Evolutionary conservation across 2,888 invertebrate genomes (phyloP).

Genomic region (Cryptocephalus moraei): DNA sequence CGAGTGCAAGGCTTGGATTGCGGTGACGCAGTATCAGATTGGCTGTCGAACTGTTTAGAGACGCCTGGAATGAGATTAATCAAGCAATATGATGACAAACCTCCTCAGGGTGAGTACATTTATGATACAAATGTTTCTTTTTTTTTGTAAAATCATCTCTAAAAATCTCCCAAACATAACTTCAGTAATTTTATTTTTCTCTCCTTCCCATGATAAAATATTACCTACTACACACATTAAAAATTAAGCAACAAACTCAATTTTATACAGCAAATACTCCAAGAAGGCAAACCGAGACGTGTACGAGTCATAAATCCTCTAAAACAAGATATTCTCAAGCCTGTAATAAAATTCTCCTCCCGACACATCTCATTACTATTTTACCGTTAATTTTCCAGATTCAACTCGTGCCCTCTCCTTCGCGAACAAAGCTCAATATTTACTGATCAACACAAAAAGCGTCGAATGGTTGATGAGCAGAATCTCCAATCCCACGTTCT

Average conservation of each 20-base stretch:
- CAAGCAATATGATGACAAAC: too few species aligned
- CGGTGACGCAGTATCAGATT: conserved; percentile 67
- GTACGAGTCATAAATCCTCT: not conserved
- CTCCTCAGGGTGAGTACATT: too few species aligned
- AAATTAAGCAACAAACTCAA: too few species aligned
- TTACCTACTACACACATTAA: too few species aligned
- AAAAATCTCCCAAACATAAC: too few species aligned
- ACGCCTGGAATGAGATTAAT: conserved; percentile 54
- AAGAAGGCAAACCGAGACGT: too few species aligned
- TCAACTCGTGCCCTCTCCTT: conserved; percentile 45
- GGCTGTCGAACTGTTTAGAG: conserved; percentile 68
- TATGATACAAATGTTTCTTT: too few species aligned
- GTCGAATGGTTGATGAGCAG: conserved; percentile 58
- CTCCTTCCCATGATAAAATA: too few species aligned
- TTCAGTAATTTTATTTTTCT: too few species aligned
- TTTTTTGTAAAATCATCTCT: too few species aligned
- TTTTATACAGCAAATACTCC: too few species aligned
- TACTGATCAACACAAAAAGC: conserved; percentile 71
- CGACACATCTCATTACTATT: not conserved
- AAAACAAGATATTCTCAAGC: not conserved
- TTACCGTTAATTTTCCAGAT: conserved; percentile 12
- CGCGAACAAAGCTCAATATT: conserved; percentile 77
- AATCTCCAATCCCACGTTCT: conserved; percentile 44
- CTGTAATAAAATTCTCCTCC: not conserved
- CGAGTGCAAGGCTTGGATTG: conserved; percentile 72